Conservation (phyloP, 2,888 invertebrate species). For the Hesperia comma region DNA sequence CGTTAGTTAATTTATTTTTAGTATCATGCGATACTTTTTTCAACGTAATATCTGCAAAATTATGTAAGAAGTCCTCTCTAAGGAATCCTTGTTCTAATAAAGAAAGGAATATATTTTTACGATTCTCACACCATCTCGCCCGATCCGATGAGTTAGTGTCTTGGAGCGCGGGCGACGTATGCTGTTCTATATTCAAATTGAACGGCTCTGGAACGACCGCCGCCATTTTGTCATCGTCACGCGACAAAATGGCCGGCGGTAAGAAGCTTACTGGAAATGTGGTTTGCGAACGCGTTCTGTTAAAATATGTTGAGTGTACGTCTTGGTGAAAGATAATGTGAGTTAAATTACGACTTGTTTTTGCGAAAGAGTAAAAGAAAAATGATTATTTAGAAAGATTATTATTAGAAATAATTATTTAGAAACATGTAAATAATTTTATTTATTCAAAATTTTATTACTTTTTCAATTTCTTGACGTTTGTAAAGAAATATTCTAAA, state of each 20-base stretch:
- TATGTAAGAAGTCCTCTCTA: slow-evolving; percentile 44
- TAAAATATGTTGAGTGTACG: slow-evolving; percentile 44
- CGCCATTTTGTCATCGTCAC: slow-evolving; percentile 71
- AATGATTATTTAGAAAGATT: no score
- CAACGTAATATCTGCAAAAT: no score
- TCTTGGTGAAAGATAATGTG: slow-evolving; percentile 24
- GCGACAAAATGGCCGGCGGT: slow-evolving; percentile 78
- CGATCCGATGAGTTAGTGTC: slow-evolving; percentile 82
- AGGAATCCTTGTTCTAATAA: slow-evolving; percentile 55
- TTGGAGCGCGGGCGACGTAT: slow-evolving; percentile 64
- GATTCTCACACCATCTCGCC: slow-evolving; percentile 77
- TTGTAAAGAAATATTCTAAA: no score
- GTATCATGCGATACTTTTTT: no score
- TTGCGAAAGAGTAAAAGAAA: not conserved
- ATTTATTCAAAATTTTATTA: no score
- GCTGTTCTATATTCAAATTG: slow-evolving; percentile 43
- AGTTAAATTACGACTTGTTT: slow-evolving; percentile 21
- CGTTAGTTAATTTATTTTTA: no score
- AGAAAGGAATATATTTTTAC: slow-evolving; percentile 79
- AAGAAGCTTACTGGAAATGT: slow-evolving; percentile 49
- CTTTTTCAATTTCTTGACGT: no score
- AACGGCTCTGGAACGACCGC: slow-evolving; percentile 49
- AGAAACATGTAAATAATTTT: no score
- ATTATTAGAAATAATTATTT: no score
- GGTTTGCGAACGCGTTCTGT: slow-evolving; percentile 37